These are phyloP conservation scores for Equus przewalskii DNA, from an alignment of 2,113 vertebrate species.

Conservation along the genomic window DNA sequence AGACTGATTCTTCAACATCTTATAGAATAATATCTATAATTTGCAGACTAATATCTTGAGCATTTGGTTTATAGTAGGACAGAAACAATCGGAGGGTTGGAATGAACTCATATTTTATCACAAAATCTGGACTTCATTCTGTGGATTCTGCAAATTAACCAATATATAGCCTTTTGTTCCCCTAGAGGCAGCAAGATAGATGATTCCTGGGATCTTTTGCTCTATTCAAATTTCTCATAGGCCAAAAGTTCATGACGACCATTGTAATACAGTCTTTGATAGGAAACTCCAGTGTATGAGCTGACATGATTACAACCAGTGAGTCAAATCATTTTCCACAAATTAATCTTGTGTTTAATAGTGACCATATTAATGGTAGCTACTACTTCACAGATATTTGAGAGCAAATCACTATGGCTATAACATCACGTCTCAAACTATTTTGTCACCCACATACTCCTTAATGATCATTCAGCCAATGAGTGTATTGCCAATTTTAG, in stretches of 20 bases:
- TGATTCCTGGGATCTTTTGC: background rate
- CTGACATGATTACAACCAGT: background rate
- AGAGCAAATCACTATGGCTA: background rate
- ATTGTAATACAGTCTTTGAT: background rate
- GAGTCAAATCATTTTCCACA: background rate
- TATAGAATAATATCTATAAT: background rate
- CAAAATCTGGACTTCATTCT: background rate
- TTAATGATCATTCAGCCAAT: background rate
- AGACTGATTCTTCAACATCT: background rate
- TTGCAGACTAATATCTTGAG: background rate
- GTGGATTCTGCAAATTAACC: background rate
- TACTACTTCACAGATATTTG: background rate
- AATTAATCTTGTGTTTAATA: background rate
- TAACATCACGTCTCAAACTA: background rate
- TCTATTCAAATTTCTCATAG: background rate
- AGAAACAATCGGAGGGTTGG: background rate
- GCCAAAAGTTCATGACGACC: background rate
- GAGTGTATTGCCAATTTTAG: background rate
- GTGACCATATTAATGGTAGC: background rate
- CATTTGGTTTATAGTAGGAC: background rate
- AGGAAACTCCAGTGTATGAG: background rate
- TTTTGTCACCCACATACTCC: background rate
- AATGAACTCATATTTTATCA: background rate
- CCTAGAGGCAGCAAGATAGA: background rate
- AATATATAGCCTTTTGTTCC: background rate